Conservation (phyloP, 2,113 vertebrate genomes). For the Phoxinus phoxinus region DNA sequence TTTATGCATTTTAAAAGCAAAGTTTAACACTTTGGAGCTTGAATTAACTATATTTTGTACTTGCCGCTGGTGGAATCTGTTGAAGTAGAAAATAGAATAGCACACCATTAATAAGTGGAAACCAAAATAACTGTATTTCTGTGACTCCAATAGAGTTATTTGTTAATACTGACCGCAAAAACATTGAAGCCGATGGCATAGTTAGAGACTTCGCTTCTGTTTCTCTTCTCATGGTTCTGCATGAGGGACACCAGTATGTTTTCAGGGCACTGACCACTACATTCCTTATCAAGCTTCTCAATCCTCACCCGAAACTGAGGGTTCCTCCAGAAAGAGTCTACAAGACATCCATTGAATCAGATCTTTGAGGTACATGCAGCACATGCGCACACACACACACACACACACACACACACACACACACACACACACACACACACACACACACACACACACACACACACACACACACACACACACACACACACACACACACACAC, state of each 20-base stretch:
- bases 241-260: constrained; percentile 73
- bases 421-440: too few species aligned
- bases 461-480: too few species aligned
- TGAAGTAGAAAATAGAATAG: constrained; percentile 32
- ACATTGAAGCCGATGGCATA: constrained; percentile 68
- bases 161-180: constrained; percentile 62
- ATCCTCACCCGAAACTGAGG: constrained; percentile 70
- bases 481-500: too few species aligned
- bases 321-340: constrained; percentile 71
- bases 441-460: too few species aligned
- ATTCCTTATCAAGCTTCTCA: background rate
- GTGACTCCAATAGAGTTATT: background rate
- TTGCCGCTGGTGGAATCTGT: constrained; percentile 70
- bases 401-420: background rate
- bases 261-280: background rate
- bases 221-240: constrained; percentile 71
- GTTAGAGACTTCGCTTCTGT: constrained; percentile 58
- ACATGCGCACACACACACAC: background rate
- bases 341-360: background rate
- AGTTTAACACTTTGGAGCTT: background rate
- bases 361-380: background rate
- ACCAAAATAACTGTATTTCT: background rate
- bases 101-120: background rate
- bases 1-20: background rate
- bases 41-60: constrained; percentile 33